A percentile compares a stretch with the other conserved stretches of the same genome.
phyloP scores from a whole-genome alignment of 2,113 vertebrate genomes.

The Odocoileus hemionus region DNA sequence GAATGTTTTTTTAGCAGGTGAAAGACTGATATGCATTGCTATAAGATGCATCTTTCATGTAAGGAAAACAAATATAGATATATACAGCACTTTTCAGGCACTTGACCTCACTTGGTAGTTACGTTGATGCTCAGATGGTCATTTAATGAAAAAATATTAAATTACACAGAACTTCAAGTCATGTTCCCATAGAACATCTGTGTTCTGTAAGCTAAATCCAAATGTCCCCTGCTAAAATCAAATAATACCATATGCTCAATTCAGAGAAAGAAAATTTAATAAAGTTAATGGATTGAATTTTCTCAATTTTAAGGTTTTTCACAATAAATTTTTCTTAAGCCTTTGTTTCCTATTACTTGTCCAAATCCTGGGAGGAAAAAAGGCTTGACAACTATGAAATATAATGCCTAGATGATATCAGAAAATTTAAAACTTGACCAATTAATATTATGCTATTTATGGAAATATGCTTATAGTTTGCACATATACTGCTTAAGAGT shows the following conservation, averaged over 20 bases:
- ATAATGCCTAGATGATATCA: not conserved
- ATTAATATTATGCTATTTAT: not conserved
- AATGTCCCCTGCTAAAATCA: constrained; percentile 59
- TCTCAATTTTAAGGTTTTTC: constrained; percentile 49
- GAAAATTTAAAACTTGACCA: constrained; percentile 8
- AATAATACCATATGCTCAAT: constrained; percentile 42
- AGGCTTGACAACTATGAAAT: constrained; percentile 30
- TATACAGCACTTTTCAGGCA: constrained; percentile 49
- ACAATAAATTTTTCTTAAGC: constrained; percentile 21
- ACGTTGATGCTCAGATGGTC: constrained; percentile 41
- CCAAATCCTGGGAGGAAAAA: not conserved
- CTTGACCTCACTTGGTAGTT: constrained; percentile 65
- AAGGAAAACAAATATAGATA: not conserved
- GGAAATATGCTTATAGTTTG: constrained; percentile 29
- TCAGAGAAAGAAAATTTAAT: constrained; percentile 28
- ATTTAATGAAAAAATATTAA: constrained; percentile 50
- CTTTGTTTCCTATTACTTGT: constrained; percentile 26
- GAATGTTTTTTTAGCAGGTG: not conserved
- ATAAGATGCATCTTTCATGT: not conserved
- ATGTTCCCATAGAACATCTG: constrained; percentile 63
- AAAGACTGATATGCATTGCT: not conserved
- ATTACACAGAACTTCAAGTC: constrained; percentile 47
- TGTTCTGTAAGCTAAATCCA: constrained; percentile 42
- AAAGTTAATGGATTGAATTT: constrained; percentile 46
- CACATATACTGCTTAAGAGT: not conserved